phyloP scores from a whole-genome alignment of 1,140 invertebrate species.

The Temnothorax longispinosus region DNA sequence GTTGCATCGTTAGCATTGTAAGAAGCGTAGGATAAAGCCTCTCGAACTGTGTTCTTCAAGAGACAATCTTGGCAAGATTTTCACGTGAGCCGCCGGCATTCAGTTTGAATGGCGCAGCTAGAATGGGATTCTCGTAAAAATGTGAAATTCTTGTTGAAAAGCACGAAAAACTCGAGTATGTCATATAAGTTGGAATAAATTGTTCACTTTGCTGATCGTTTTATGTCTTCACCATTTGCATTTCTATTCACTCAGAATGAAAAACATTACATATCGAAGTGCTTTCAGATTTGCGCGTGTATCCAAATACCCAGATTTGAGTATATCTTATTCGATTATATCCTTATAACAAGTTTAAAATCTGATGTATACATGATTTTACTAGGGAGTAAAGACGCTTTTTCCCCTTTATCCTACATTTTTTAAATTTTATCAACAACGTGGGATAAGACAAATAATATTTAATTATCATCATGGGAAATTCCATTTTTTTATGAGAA shows the following conservation, averaged over 20 bases:
- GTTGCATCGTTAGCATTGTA: constrained; percentile 1
- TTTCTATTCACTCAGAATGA: neutral
- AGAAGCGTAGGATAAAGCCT: constrained; percentile 29
- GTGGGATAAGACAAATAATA: neutral
- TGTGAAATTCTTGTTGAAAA: constrained; percentile 34
- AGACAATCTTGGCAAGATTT: constrained; percentile 69
- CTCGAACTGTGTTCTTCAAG: constrained; percentile 43
- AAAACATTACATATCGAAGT: neutral
- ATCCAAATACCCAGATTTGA: neutral
- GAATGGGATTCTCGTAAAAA: constrained; percentile 65
- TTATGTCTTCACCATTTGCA: neutral
- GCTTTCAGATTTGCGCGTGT: neutral
- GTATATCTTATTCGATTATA: neutral
- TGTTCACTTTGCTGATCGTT: constrained; percentile 54
- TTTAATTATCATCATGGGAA: constrained; percentile 2
- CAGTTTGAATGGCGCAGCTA: constrained; percentile 43
- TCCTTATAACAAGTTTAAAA: constrained; percentile 4
- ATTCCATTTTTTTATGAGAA: neutral
- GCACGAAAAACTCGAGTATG: constrained; percentile 53
- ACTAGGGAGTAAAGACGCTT: neutral
- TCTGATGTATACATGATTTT: neutral
- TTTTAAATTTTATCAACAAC: neutral
- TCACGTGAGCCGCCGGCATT: constrained; percentile 61
- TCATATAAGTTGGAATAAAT: constrained; percentile 59
- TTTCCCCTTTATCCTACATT: neutral